Evolutionary conservation across 2,888 invertebrate species (phyloP).

Genomic region (Apantesis nais): DNA sequence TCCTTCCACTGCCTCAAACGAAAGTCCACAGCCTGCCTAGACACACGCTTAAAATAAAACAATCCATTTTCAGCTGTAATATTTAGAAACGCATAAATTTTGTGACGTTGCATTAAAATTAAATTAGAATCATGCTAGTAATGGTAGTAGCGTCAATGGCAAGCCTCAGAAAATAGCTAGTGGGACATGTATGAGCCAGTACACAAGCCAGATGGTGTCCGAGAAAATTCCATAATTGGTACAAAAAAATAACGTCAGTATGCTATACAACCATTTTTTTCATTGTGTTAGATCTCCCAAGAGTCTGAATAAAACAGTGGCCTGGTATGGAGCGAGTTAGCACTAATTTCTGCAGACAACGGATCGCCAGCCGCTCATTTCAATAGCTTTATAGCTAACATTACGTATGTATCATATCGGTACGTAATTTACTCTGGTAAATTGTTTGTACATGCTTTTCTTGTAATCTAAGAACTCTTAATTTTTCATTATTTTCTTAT

Average conservation of each 20-base stretch:
- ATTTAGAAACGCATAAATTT: conserved; percentile 26
- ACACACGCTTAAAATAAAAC: conserved; percentile 46
- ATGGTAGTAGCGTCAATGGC: conserved; percentile 51
- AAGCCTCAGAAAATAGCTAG: conserved; percentile 54
- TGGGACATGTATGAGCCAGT: conserved; percentile 28
- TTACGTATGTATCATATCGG: conserved; percentile 18
- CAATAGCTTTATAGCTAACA: conserved; percentile 50
- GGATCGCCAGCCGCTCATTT: conserved; percentile 61
- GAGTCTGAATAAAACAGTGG: conserved; percentile 79
- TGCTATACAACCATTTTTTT: conserved; percentile 73
- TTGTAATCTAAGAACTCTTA: background rate
- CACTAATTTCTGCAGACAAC: conserved; percentile 73
- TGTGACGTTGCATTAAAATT: conserved; percentile 56
- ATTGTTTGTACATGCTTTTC: conserved; percentile 12
- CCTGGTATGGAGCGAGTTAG: conserved; percentile 66
- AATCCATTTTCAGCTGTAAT: conserved; percentile 30
- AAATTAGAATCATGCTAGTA: conserved; percentile 60
- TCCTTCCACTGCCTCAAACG: conserved; percentile 31
- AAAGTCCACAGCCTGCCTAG: conserved; percentile 37
- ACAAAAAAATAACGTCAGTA: conserved; percentile 67
- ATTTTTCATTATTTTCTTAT: background rate
- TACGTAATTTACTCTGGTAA: conserved; percentile 4
- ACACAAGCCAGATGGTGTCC: conserved; percentile 67
- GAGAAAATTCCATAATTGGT: conserved; percentile 75
- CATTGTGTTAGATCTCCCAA: conserved; percentile 75